phyloP scores from a whole-genome alignment of 2,113 vertebrate genomes.

The rabbit (Oryctolagus cuniculus) region DNA sequence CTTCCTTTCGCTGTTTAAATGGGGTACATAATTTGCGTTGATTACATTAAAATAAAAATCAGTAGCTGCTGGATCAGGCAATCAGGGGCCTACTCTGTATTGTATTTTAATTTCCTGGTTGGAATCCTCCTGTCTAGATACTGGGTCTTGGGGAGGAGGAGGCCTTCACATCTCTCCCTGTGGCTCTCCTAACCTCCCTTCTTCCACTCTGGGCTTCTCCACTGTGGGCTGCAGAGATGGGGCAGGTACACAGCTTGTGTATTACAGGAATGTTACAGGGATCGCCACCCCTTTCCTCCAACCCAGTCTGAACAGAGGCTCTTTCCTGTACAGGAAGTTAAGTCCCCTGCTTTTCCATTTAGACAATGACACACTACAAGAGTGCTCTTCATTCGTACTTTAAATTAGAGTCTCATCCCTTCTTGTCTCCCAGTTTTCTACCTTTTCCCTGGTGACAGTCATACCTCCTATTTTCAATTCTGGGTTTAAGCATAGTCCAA shows the following conservation, averaged over 20 bases:
- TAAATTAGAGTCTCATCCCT: constrained; percentile 50
- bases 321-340: constrained; percentile 43
- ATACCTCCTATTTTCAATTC: constrained; percentile 46
- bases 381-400: not conserved
- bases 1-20: constrained; percentile 81
- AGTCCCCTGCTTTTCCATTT: constrained; percentile 38
- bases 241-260: not conserved
- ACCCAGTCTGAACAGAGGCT: not conserved
- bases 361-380: not conserved
- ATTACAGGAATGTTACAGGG: not conserved
- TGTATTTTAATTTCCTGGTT: constrained; percentile 76
- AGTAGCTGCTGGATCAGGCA: constrained; percentile 77
- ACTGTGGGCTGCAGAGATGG: not conserved
- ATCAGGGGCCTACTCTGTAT: constrained; percentile 78
- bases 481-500: constrained; percentile 69
- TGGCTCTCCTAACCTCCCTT: not conserved
- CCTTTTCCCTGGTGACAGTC: constrained; percentile 49
- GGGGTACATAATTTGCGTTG: constrained; percentile 81
- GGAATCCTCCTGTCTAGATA: constrained; percentile 54
- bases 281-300: not conserved
- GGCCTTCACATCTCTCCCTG: not conserved
- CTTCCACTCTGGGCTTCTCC: not conserved
- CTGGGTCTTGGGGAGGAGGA: not conserved
- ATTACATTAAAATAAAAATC: constrained; percentile 86
- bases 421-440: constrained; percentile 61